Percentiles rank a stretch among this genome's conserved stretches.
These are phyloP conservation scores for Torymus auratus DNA, from an alignment of 2,888 invertebrate species.

Conservation along the genomic window DNA sequence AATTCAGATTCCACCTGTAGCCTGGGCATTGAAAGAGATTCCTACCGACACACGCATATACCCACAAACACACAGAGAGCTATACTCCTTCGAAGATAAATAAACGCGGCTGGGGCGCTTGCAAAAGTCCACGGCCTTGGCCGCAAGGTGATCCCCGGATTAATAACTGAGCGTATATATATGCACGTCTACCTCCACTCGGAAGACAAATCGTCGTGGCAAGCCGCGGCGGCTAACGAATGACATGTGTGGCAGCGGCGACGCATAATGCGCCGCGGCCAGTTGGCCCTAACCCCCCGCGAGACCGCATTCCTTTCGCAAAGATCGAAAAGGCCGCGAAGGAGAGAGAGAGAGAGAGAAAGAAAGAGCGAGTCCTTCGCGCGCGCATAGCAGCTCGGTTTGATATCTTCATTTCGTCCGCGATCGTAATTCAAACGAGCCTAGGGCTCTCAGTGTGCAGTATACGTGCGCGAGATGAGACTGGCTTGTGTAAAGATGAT, in stretches of 20 bases:
- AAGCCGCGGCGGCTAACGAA: conserved; percentile 11
- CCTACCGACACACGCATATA: too few relatives aligned
- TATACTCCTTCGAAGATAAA: conserved; percentile 11
- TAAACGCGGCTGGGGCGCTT: background rate
- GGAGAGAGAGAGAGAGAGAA: too few relatives aligned
- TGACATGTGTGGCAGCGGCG: background rate
- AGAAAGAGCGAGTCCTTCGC: too few relatives aligned
- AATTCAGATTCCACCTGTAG: conserved; percentile 36
- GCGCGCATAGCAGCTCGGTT: conserved; percentile 16
- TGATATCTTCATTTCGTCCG: conserved; percentile 66
- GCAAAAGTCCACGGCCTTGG: conserved; percentile 21
- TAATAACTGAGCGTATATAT: conserved; percentile 40
- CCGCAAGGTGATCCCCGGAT: conserved; percentile 19
- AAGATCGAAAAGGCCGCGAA: conserved; percentile 2
- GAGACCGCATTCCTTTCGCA: conserved; percentile 67
- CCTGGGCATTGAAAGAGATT: too few relatives aligned
- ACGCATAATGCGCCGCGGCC: conserved; percentile 1
- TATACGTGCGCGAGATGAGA: conserved; percentile 1
- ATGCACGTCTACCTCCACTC: background rate
- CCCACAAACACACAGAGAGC: background rate
- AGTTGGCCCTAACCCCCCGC: conserved; percentile 29
- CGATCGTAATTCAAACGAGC: conserved; percentile 65
- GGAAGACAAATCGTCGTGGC: conserved; percentile 35
- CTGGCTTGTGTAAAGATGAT: too few relatives aligned
- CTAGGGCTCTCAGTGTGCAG: conserved; percentile 4